Base-by-base conservation (phyloP, 2,888 invertebrate species). In the Orthosia cruda region DNA sequence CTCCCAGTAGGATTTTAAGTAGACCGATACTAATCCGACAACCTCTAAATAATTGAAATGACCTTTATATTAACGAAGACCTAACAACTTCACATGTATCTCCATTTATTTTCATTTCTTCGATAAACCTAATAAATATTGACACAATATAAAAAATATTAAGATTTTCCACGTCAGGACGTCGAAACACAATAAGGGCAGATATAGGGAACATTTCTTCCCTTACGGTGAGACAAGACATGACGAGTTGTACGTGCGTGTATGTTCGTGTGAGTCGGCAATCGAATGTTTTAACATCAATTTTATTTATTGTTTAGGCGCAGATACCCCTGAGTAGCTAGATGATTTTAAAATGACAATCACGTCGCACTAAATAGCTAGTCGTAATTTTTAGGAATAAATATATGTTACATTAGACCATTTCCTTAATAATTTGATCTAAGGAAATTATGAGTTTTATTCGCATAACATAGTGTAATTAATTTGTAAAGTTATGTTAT, bases 71-170 rank as follows among this genome's bases (percentile, higher is more conserved):
- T 23, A 65, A 13, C 11, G 15, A 7, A 15, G 15, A 57, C 2
- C 16, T 32, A 52, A 58, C 32, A 40, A 20, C 16, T 63, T 54
- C 45, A 32, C 57, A 47, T 7, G 4, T 20, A 16, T 20, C 12
- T 74, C 13, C 3, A 49, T 54, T 74, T 16, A 58, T 49, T 45
- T 26, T 61, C 49, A 11, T 74, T 55, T 55, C 50, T 55, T 54
- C 26, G 32, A 9, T 59, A 71, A 80, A 72, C 68, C 12, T 66
- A 82, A 84, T 83, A 84, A 71, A 80, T 80, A 82, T 80, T 85
- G 73, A 74, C 83, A 76, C 77, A 78, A 69, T 74, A 83, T 76
- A 80, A 85, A 79, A 85, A 63, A 66, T 71, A 74, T 83, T 71
- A 85, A 76, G 87, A 87, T 85, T 83, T 82, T 75, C 47, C 52